Evolutionary conservation across 2,113 vertebrate genomes (phyloP).

Genomic region (Acanthochromis polyacanthus): DNA sequence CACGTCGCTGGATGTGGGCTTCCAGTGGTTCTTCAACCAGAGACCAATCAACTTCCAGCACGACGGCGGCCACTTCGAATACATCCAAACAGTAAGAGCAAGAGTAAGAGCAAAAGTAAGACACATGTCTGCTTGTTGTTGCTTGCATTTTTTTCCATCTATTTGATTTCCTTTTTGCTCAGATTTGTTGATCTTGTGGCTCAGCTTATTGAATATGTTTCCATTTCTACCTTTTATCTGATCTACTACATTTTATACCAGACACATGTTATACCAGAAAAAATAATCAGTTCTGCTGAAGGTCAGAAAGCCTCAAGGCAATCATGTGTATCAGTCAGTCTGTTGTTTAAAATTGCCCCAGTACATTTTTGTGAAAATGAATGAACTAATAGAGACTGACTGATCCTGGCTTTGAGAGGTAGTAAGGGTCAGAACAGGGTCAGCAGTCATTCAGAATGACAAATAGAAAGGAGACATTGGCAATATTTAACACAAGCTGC

Average conservation of each 20-base stretch:
- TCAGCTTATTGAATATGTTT: neutral
- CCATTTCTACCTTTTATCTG: too few species aligned
- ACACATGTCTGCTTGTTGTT: neutral
- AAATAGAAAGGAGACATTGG: neutral
- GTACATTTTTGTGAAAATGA: too few species aligned
- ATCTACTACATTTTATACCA: too few species aligned
- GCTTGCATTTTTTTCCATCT: neutral
- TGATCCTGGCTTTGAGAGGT: too few species aligned
- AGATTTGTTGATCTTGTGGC: neutral
- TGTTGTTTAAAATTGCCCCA: too few species aligned
- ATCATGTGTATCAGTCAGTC: too few species aligned
- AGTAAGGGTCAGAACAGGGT: too few species aligned
- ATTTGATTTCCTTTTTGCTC: neutral
- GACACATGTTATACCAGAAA: too few species aligned
- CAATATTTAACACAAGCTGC: neutral
- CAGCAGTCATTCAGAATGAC: too few species aligned
- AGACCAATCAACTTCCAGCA: constrained; percentile 91
- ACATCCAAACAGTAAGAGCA: constrained; percentile 95
- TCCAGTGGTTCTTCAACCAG: constrained; percentile 93
- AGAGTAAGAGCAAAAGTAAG: constrained; percentile 64
- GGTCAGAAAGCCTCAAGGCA: too few species aligned
- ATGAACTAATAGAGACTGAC: too few species aligned
- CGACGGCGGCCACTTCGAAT: constrained; percentile 95
- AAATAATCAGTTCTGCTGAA: too few species aligned
- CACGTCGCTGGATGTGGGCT: constrained; percentile 90